A percentile compares a stretch with the other conserved stretches of the same genome.
These are phyloP conservation scores for Echinometra lucunter DNA, from an alignment of 53 echinoderm and acorn worm species.

Conservation along the genomic window DNA sequence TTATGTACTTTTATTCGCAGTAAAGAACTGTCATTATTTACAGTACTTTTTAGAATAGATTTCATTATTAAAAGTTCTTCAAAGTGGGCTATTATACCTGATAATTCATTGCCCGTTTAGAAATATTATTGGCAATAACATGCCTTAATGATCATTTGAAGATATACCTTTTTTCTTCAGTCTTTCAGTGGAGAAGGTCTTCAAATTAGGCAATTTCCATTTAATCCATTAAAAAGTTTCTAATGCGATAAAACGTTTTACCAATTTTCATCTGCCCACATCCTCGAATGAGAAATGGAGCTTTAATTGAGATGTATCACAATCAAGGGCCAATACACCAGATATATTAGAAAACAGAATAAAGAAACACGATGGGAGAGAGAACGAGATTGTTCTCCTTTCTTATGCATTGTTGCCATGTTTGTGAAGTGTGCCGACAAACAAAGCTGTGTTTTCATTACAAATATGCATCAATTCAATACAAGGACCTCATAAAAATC, in stretches of 20 bases:
- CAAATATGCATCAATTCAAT: constrained; percentile 34
- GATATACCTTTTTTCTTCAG: neutral
- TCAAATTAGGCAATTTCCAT: neutral
- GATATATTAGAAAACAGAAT: neutral
- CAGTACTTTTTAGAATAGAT: neutral
- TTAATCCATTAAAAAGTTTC: neutral
- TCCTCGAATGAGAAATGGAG: neutral
- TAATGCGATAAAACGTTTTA: constrained; percentile 19
- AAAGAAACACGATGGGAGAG: neutral
- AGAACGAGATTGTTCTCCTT: constrained; percentile 21
- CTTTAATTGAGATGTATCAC: neutral
- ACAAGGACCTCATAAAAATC: constrained; percentile 30
- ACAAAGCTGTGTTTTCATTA: constrained; percentile 52
- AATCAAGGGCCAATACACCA: neutral
- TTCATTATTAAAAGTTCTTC: neutral
- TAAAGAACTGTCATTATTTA: neutral
- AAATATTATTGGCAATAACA: neutral
- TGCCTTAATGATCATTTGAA: neutral
- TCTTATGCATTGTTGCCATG: constrained; percentile 2
- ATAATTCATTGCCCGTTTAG: neutral
- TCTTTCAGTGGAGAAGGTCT: neutral
- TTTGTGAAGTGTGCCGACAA: constrained; percentile 50
- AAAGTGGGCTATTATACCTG: neutral
- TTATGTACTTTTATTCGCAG: too few relatives aligned
- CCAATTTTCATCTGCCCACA: constrained; percentile 7